A percentile compares a stretch with the other conserved stretches of the same genome.
Evolutionary conservation across 2,113 vertebrate species (phyloP).

Genomic region (Phylloscopus whistleri): DNA sequence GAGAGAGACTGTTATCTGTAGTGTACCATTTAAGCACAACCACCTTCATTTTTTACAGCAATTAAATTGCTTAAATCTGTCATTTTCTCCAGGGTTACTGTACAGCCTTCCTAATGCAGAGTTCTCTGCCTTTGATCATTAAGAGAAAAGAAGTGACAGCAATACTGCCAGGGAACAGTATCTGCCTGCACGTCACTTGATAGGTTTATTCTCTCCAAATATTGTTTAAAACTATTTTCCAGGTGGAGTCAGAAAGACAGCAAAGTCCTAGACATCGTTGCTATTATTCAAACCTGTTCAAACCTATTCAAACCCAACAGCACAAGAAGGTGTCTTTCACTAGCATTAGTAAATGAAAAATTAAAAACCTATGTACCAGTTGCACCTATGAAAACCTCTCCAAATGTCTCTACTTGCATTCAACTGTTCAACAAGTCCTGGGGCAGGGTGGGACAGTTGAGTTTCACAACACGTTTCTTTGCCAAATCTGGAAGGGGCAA

Average conservation of each 20-base stretch:
- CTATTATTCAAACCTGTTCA: not conserved
- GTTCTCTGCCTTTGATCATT: not conserved
- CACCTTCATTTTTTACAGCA: not conserved
- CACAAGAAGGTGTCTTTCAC: not conserved
- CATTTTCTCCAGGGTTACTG: not conserved
- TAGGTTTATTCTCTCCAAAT: not conserved
- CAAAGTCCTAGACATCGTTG: not conserved
- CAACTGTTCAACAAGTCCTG: not conserved
- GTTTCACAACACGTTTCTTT: not conserved
- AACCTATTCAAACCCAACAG: not conserved
- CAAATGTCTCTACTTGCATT: not conserved
- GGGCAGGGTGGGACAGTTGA: not conserved
- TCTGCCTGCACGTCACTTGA: not conserved
- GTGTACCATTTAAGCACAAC: not conserved
- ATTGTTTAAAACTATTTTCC: not conserved
- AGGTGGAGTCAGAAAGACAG: not conserved
- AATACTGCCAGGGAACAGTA: not conserved
- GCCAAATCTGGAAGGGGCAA: not conserved
- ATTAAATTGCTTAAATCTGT: not conserved
- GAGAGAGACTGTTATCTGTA: not conserved
- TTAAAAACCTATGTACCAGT: not conserved
- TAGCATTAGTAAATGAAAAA: not conserved
- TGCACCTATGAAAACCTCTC: not conserved
- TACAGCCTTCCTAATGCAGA: not conserved
- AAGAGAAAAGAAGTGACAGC: not conserved